These are phyloP conservation scores for Phania funesta DNA, from an alignment of 2,888 invertebrate genomes.

Conservation along the genomic window DNA sequence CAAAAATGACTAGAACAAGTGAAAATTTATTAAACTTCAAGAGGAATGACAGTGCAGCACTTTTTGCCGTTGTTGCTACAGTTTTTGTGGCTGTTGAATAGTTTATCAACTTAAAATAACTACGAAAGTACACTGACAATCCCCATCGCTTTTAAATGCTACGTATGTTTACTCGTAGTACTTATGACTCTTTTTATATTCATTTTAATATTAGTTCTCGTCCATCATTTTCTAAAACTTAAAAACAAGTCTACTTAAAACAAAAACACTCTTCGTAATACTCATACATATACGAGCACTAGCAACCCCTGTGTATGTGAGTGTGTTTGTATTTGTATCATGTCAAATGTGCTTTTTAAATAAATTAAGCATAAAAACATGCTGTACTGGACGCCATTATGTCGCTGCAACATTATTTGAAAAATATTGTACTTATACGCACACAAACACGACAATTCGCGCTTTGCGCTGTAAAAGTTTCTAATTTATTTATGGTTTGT, in stretches of 20 bases:
- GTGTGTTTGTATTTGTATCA: conserved; percentile 23
- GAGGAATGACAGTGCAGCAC: conserved; percentile 37
- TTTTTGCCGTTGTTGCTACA: conserved; percentile 3
- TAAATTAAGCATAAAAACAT: conserved; percentile 77
- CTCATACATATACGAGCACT: neutral
- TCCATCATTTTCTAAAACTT: conserved; percentile 54
- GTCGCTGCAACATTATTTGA: conserved; percentile 71
- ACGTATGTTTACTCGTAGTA: neutral
- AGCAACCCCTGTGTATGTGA: neutral
- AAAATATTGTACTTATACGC: conserved; percentile 47
- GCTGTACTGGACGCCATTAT: conserved; percentile 76
- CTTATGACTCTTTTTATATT: conserved; percentile 18
- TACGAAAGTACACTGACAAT: conserved; percentile 19
- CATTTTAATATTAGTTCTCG: conserved; percentile 47
- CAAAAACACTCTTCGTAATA: neutral
- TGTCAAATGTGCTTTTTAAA: conserved; percentile 74
- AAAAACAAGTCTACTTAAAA: conserved; percentile 11
- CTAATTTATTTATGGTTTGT: conserved; percentile 67
- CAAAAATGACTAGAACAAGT: conserved; percentile 33
- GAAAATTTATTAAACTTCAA: conserved; percentile 37
- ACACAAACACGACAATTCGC: conserved; percentile 67
- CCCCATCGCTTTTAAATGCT: conserved; percentile 19
- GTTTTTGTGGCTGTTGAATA: conserved; percentile 33
- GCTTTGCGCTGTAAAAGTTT: conserved; percentile 63
- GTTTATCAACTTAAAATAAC: conserved; percentile 49